Evolutionary conservation across 2,888 invertebrate genomes (phyloP), one percentile per base, ranked within the genome.

Genomic region (Nemurella pictetii): DNA sequence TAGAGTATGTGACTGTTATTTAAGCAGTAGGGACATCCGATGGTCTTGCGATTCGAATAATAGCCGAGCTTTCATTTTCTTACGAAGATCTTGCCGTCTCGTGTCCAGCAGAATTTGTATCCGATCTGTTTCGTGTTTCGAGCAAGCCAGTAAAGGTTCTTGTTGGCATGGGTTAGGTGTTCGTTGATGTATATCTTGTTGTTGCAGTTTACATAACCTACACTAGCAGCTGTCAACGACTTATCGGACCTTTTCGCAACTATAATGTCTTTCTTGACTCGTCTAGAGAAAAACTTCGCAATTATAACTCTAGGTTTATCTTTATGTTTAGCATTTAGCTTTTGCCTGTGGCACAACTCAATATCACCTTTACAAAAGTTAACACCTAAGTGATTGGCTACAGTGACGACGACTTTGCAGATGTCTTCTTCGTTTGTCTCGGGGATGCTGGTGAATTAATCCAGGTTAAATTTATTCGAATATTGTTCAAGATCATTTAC

Each of bases 91-190:
- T 29, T 29, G 29, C 80, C 80, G 3, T 30, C 29, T 15, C 30
- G 27, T 1, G 30, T n/a, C 80, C 80, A 80, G 30, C 15, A 7
- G n/a, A 29, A 80, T 30, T 80, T 80, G 30, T 80, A 80, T 30
- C 30, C 30, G 7, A 80, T 7, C 3, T 30, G 9, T 30, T n/a
- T 28, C 15, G 80, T 80, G 5, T 80, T 30, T 30, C 80, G 28
- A 1, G 80, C 80, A 5, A 80, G 80, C 80, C 80, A 80, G 29
- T 29, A 80, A 0, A 80, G 30, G 15, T 30, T 80, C 30, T 80
- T 80, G 30, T 80, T 80, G 2, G 29, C 25, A 7, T 7, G 3
- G 28, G 80, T 80, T n/a, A 80, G 80, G 29, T 80, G 29, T 30
- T 80, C 32, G 30, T 30, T 30, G 3, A 80, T 25, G 30, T 9